Percentiles rank a stretch among this genome's conserved stretches.
Conservation (phyloP, 2,888 invertebrate species). For the Andrena marginata region DNA sequence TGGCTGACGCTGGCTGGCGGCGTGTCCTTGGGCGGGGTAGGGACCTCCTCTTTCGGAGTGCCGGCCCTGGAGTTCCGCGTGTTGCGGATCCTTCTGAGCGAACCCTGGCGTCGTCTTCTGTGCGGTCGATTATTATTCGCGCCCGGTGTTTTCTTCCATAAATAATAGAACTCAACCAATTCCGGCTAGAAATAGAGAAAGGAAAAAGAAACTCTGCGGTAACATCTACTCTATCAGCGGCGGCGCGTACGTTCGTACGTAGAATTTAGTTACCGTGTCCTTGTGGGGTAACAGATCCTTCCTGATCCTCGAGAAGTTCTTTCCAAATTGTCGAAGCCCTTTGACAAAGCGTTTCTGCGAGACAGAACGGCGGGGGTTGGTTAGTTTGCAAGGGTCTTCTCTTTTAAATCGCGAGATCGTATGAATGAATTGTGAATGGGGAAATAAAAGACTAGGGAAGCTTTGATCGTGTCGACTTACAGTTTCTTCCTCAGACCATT, state of each 20-base stretch:
- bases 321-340: constrained; percentile 98
- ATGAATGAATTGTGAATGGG: background rate
- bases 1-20: constrained; percentile 74
- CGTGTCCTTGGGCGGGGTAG: constrained; percentile 86
- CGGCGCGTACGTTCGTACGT: background rate
- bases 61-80: constrained; percentile 94
- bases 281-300: constrained; percentile 98
- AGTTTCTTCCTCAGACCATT: constrained; percentile 99
- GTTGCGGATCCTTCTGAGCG: constrained; percentile 94
- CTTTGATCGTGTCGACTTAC: constrained; percentile 83
- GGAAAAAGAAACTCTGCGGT: constrained; percentile 10
- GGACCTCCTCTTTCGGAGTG: constrained; percentile 91
- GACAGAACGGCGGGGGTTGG: constrained; percentile 44
- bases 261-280: constrained; percentile 90
- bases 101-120: constrained; percentile 94
- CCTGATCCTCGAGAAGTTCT: constrained; percentile 99
- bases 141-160: constrained; percentile 99
- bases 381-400: constrained; percentile 14
- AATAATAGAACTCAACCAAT: constrained; percentile 98
- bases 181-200: constrained; percentile 89
- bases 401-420: constrained; percentile 1
- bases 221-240: background rate
- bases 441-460: background rate
- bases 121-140: constrained; percentile 98
- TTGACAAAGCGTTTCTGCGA: constrained; percentile 96